Evolutionary conservation across 2,113 vertebrate genomes (phyloP).

Genomic region (Lathamus discolor): DNA sequence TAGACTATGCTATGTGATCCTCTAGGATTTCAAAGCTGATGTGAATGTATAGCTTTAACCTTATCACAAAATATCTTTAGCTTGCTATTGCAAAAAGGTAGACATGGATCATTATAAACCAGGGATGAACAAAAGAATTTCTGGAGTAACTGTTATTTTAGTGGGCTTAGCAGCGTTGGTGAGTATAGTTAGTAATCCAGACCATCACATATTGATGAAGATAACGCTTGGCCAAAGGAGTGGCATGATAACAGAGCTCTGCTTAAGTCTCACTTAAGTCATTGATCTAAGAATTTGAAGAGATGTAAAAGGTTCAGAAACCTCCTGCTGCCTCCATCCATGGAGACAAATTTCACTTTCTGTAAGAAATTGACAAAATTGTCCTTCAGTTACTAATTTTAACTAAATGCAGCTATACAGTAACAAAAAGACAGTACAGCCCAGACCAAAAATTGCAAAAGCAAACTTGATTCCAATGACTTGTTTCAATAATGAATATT

Average conservation of each 20-base stretch:
- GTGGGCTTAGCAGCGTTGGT: not conserved
- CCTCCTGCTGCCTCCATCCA: not conserved
- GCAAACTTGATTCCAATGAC: not conserved
- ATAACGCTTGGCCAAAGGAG: not conserved
- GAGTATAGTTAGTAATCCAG: fast-evolving
- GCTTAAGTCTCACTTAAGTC: not conserved
- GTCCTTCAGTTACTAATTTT: not conserved
- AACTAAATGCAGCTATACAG: not conserved
- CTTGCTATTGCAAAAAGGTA: not conserved
- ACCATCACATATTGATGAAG: not conserved
- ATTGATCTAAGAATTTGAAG: not conserved
- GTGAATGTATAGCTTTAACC: not conserved
- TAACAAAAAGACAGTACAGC: not conserved
- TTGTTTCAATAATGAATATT: not conserved
- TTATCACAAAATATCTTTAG: not conserved
- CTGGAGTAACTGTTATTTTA: not conserved
- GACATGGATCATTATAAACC: not conserved
- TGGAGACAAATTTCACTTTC: not conserved
- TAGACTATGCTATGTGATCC: not conserved
- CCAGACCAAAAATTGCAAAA: not conserved
- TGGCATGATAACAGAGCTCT: not conserved
- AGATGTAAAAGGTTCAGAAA: not conserved
- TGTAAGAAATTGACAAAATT: not conserved
- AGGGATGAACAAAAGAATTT: not conserved
- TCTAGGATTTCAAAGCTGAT: not conserved